A percentile compares a stretch with the other conserved stretches of the same genome.
Evolutionary conservation across 30 jellyfish, hydroid and myxozoan genomes (phyloP).

Genomic region (Hydractinia echinata): DNA sequence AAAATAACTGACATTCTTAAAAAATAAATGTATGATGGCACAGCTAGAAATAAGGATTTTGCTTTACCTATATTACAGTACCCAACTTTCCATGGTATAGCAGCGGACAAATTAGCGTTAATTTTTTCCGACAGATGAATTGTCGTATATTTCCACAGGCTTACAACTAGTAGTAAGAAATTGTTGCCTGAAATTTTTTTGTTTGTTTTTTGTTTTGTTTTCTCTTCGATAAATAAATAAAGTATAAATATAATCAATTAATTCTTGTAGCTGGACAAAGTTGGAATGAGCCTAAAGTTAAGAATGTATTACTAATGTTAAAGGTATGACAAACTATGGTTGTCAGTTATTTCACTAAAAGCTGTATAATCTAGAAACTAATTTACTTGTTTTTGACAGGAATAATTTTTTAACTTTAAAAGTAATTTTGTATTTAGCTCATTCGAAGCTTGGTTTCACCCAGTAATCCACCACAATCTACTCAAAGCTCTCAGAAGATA

Average conservation of each 20-base stretch:
- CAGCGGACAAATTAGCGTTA: too few relatives aligned
- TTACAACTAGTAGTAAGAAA: too few relatives aligned
- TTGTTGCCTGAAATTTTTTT: too few relatives aligned
- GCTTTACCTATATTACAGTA: too few relatives aligned
- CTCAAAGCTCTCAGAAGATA: constrained; percentile 78
- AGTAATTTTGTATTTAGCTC: constrained; percentile 37
- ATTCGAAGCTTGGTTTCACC: constrained; percentile 81
- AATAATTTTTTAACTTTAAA: not conserved
- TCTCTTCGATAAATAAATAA: not conserved
- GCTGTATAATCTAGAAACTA: not conserved
- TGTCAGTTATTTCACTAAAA: not conserved
- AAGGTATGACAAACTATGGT: constrained; percentile 42
- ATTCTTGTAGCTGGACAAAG: constrained; percentile 46
- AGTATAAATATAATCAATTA: not conserved
- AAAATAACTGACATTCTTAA: too few relatives aligned
- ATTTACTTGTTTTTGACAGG: not conserved
- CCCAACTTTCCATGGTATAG: too few relatives aligned
- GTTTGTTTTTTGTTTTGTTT: too few relatives aligned
- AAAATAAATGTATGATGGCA: too few relatives aligned
- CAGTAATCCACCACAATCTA: constrained; percentile 92
- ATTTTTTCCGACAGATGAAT: too few relatives aligned
- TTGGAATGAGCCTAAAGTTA: constrained; percentile 84
- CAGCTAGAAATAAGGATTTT: too few relatives aligned
- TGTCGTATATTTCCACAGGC: too few relatives aligned
- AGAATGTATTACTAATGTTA: constrained; percentile 70